Evolutionary conservation across 2,888 invertebrate species (phyloP).

Genomic region (Dasypogon diadema): DNA sequence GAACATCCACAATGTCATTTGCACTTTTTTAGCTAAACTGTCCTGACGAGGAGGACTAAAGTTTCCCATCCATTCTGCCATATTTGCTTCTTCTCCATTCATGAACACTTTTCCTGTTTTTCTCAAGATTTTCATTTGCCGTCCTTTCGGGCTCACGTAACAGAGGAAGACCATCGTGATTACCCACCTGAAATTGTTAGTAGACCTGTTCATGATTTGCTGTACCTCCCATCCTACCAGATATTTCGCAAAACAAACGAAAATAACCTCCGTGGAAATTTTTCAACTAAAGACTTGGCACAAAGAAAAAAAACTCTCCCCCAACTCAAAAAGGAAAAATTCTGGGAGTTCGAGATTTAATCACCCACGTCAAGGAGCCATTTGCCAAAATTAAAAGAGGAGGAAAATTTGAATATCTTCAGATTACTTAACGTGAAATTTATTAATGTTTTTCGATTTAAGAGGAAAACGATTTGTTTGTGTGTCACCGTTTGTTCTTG

Average conservation of each 20-base stretch:
- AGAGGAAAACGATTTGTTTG: conserved; percentile 17
- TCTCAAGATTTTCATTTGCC: conserved; percentile 3
- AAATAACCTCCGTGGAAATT: conserved; percentile 17
- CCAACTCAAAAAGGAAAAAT: background rate
- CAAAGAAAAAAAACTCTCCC: background rate
- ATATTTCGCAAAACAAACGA: conserved; percentile 16
- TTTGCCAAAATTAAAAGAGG: conserved; percentile 56
- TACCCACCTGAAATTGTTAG: conserved; percentile 36
- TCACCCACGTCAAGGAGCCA: conserved; percentile 56
- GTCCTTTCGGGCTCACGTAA: conserved; percentile 19
- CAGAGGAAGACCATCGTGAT: conserved; percentile 28
- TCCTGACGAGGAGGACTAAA: conserved; percentile 1
- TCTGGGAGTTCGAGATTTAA: conserved; percentile 51
- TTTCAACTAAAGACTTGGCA: background rate
- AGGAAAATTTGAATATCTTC: conserved; percentile 54
- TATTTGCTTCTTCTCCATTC: conserved; percentile 20
- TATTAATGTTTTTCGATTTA: conserved; percentile 56
- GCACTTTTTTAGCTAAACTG: conserved; percentile 37
- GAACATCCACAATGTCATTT: conserved; percentile 41
- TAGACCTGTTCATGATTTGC: conserved; percentile 44
- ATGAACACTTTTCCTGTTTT: conserved; percentile 37
- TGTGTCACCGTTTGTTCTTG: background rate
- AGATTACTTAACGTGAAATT: conserved; percentile 55
- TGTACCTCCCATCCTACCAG: conserved; percentile 12
- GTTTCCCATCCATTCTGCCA: background rate